Percentiles rank a stretch among this genome's conserved stretches.
Evolutionary conservation across 2,888 invertebrate species (phyloP).

Genomic region (Acronicta leporina): DNA sequence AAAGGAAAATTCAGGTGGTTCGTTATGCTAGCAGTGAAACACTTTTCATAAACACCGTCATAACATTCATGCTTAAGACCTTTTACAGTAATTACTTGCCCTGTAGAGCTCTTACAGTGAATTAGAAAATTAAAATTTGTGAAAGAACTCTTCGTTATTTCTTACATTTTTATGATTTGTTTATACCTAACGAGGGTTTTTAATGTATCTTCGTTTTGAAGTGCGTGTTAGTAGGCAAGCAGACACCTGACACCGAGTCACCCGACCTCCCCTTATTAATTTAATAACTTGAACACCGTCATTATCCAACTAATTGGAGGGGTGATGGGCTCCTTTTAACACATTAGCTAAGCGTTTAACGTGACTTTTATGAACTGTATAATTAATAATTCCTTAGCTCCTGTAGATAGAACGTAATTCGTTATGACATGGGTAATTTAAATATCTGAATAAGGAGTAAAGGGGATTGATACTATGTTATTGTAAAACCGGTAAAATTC

Average conservation of each 20-base stretch:
- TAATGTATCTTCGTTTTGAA: conserved; percentile 7
- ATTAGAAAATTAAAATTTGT: conserved; percentile 85
- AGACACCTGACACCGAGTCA: conserved; percentile 72
- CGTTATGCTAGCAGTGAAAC: conserved; percentile 76
- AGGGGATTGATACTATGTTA: neutral
- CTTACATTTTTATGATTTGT: conserved; percentile 69
- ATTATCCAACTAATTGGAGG: conserved; percentile 87
- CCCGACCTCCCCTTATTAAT: conserved; percentile 85
- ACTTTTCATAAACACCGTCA: conserved; percentile 88
- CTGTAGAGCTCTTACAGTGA: conserved; percentile 70
- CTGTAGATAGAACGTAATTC: conserved; percentile 38
- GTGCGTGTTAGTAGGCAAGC: conserved; percentile 35
- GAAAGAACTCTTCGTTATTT: conserved; percentile 82
- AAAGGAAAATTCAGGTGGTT: conserved; percentile 75
- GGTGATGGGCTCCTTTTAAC: conserved; percentile 85
- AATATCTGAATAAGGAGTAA: neutral
- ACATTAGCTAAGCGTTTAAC: conserved; percentile 85
- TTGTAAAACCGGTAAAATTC: neutral
- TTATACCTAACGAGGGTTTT: conserved; percentile 41
- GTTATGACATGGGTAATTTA: conserved; percentile 12
- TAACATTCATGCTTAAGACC: conserved; percentile 88
- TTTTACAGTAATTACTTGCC: conserved; percentile 86
- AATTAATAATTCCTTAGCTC: conserved; percentile 75
- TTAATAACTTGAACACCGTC: conserved; percentile 87
- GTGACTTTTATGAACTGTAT: conserved; percentile 84